Evolutionary conservation across 2,888 invertebrate genomes (phyloP).

Genomic region (Octonoba sinensis): DNA sequence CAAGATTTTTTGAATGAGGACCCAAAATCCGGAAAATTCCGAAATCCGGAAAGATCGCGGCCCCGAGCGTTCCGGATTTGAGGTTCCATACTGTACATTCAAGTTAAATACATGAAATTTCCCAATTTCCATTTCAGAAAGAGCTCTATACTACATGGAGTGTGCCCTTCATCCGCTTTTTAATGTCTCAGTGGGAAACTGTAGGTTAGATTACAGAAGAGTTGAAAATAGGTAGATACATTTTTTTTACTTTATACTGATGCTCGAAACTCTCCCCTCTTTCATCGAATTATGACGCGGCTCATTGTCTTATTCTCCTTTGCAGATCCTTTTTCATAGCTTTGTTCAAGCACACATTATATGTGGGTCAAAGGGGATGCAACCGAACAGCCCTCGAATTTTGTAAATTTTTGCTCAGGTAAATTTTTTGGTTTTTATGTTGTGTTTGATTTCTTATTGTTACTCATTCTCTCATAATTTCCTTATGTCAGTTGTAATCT

Average conservation of each 20-base stretch:
- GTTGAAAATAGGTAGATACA: conserved; percentile 81
- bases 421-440: neutral
- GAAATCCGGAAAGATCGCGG: too few relatives aligned
- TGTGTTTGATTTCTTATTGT: too few relatives aligned
- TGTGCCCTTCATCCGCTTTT: conserved; percentile 84
- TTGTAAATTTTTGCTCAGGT: conserved; percentile 82
- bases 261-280: neutral
- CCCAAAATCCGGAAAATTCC: too few relatives aligned
- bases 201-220: conserved; percentile 81
- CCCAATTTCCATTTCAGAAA: conserved; percentile 73
- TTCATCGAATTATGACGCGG: neutral
- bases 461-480: too few relatives aligned
- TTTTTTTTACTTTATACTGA: neutral
- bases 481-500: too few relatives aligned
- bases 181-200: conserved; percentile 81
- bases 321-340: conserved; percentile 82
- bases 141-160: conserved; percentile 83
- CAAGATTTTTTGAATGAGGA: too few relatives aligned
- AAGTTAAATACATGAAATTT: too few relatives aligned
- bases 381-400: conserved; percentile 89
- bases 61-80: too few relatives aligned
- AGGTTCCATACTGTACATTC: too few relatives aligned
- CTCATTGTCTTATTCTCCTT: conserved; percentile 63
- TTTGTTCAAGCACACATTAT: conserved; percentile 84
- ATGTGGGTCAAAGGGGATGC: conserved; percentile 84